phyloP scores from a whole-genome alignment of 2,888 invertebrate species.

The Trachelus troglodyta region DNA sequence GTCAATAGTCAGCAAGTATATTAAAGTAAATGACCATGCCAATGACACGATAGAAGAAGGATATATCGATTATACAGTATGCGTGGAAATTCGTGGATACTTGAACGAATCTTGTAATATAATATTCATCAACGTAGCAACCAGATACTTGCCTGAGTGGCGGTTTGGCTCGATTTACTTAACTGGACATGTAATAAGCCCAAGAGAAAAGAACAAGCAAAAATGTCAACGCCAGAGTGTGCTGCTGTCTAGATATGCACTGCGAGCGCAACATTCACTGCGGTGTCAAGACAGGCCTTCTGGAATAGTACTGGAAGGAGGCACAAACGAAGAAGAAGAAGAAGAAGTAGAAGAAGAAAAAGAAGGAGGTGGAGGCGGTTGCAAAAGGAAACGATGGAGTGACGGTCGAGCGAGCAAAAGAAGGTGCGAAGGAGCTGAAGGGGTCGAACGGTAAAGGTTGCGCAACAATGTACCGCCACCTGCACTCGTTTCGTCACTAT shows the following conservation, averaged over 20 bases:
- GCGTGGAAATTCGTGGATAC: not conserved
- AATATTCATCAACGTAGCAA: conserved; percentile 2
- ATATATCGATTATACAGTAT: not conserved
- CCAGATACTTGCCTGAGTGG: not conserved
- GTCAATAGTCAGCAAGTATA: not conserved
- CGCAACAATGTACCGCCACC: conserved; percentile 54
- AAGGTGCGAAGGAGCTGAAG: conserved; percentile 15
- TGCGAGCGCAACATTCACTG: conserved; percentile 36
- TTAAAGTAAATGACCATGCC: not conserved
- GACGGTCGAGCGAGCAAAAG: conserved; percentile 19
- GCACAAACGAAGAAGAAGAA: not conserved
- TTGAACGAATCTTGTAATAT: not conserved
- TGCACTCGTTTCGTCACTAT: conserved; percentile 53
- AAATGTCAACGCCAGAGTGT: conserved; percentile 22
- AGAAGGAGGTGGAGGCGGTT: conserved; percentile 7
- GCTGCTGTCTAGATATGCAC: conserved; percentile 21
- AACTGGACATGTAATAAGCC: not conserved
- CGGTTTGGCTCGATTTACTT: conserved; percentile 1
- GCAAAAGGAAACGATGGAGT: conserved; percentile 8
- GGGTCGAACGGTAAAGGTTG: conserved; percentile 26
- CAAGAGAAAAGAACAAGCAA: conserved; percentile 19
- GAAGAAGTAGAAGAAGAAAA: not conserved
- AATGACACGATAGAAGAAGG: not conserved
- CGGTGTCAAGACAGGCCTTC: not conserved
- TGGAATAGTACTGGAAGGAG: not conserved